Evolutionary conservation across 2,888 invertebrate genomes (phyloP), one percentile per base, ranked within the genome.

Genomic region (Tuberolachnus salignus): DNA sequence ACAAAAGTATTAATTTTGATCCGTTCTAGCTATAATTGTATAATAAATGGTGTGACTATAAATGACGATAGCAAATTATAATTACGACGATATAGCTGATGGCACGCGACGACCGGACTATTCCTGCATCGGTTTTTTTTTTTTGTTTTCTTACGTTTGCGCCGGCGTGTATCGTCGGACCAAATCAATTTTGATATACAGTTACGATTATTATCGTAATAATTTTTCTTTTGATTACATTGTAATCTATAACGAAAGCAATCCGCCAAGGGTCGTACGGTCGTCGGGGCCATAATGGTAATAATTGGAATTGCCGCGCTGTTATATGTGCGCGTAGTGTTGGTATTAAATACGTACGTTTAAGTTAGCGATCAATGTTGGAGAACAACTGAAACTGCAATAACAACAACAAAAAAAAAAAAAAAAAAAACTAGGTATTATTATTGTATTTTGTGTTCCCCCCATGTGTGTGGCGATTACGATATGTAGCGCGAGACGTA

Each of bases 401-500:
- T n/a, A 64, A 14, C 82, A 84, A 16, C 26, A 59, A 61, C 34
- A 72, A 16, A 46, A 64, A 14, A n/a, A 21, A 73, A 13, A 55
- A 8, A 55, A 19, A 44, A 55, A 19, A 11, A 44, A 21, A 21
- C 6, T n/a, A 73, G 26, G 49, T 23, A 34, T 66, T 57, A 69
- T 69, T 14, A 57, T 80, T 80, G 57, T 78, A 70, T 70, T 73
- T 73, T 73, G 53, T 64, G 44, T 63, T 42, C 46, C 53, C 74
- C 57, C 21, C 59, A 21, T 19, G 53, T 53, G 73, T 72, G 73
- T 53, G 73, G 34, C 6, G 34, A 73, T 53, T 53, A 51, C 73
- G 9, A 49, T 51, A 87, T 87, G 86, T 91, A 95, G 95, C 94
- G 95, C 90, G 96, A 95, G 90, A 94, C 95, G 87, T 97, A 96